phyloP scores from a whole-genome alignment of 1,140 invertebrate species.

The Colletes gigas region DNA sequence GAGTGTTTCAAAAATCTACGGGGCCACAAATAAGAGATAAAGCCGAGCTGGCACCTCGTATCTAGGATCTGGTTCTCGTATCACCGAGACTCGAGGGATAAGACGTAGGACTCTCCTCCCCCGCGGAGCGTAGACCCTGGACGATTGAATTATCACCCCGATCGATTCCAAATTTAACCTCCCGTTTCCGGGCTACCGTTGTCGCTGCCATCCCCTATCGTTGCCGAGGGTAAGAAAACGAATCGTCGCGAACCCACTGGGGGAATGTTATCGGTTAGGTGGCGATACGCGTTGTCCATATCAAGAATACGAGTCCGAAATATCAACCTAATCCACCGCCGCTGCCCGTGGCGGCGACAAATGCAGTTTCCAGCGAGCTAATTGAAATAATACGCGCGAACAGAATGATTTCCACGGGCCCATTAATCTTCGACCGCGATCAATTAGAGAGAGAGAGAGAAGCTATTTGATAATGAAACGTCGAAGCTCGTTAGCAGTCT shows the following conservation, averaged over 20 bases:
- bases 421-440: conserved; percentile 21
- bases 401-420: conserved; percentile 13
- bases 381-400: conserved; percentile 35
- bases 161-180: conserved; percentile 58
- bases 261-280: background rate
- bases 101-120: conserved; percentile 40
- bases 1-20: conserved; percentile 60
- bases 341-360: background rate
- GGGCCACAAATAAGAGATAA: conserved; percentile 71
- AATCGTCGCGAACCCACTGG: background rate
- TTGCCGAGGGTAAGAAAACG: background rate
- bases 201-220: background rate
- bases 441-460: conserved; percentile 4
- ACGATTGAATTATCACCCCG: conserved; percentile 67
- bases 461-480: conserved; percentile 36
- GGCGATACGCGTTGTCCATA: background rate
- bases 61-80: conserved; percentile 52
- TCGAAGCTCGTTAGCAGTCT: conserved; percentile 34
- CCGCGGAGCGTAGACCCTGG: conserved; percentile 39
- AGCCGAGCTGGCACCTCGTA: conserved; percentile 58
- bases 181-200: conserved; percentile 3
- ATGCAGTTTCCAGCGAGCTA: conserved; percentile 1
- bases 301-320: background rate
- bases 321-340: background rate
- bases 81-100: conserved; percentile 39